Base-by-base conservation (phyloP, 2,888 invertebrate species). In the Osmoderma eremita region DNA sequence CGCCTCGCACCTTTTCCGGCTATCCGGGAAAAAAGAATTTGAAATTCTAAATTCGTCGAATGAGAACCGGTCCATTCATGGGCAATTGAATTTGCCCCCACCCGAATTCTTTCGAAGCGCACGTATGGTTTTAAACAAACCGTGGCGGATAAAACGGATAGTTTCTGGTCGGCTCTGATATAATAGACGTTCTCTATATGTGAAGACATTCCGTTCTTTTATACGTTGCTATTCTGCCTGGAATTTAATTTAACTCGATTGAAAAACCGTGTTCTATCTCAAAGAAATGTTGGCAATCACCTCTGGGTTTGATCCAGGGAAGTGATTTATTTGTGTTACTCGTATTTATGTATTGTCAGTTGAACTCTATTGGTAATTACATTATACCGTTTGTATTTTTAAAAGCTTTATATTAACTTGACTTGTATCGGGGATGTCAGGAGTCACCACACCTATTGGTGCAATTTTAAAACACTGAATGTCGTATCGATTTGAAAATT, bases 51-150 rank as follows among this genome's bases (percentile, higher is more conserved):
- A 38, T 15, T n/a, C 53, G 38, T 18, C 38, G 36, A 38, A 53
- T 20, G 53, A 39, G 53, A 53, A 53, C 13, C 18, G 15, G 30
- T n/a, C 13, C 50, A 53, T 53, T 53, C 53, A 38, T 20, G 53
- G 53, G 38, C 38, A 53, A 53, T 53, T 53, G 53, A 38, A 53
- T 53, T 18, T 53, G 17, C 17, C 53, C 13, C 15, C 18, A 17
- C 8, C 12, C 38, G 38, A 38, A 53, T 53, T 53, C 12, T 38
- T 8, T 17, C 18, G 53, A 53, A 53, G 38, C 38, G 38, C 36
- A 53, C 53, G 53, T 39, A 53, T 38, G 38, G 17, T 38, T 53
- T 53, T 38, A 53, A 53, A 36, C 53, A 38, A 53, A 8, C 53
- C 17, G 38, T 18, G 18, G 38, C 5, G 30, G 12, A 15, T 53